Evolutionary conservation across 2,888 invertebrate genomes (phyloP), one percentile per base, ranked within the genome.

Genomic region (Tetrapedia diversipes): DNA sequence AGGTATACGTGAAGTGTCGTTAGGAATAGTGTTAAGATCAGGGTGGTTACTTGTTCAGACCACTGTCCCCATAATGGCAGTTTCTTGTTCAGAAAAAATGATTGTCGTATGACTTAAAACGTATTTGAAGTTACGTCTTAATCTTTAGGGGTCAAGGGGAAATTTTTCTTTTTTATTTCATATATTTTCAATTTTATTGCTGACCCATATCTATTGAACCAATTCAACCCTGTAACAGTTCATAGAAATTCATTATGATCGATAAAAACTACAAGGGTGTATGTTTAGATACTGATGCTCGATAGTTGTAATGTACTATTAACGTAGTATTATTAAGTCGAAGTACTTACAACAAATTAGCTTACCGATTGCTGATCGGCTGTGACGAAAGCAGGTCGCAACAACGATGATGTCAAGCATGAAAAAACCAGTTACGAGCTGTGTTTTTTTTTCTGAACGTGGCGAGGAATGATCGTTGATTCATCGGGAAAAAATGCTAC

Each of bases 261-360:
- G n/a, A n/a, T n/a, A n/a, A n/a, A n/a, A n/a, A n/a, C n/a, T n/a
- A n/a, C n/a, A n/a, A n/a, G n/a, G n/a, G n/a, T n/a, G n/a, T n/a
- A n/a, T n/a, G n/a, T n/a, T n/a, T n/a, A n/a, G n/a, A n/a, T n/a
- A n/a, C n/a, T 65, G 77, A 84, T 82, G 72, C 77, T 73, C 61
- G 53, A 75, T 69, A 74, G 70, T 79, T 77, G 57, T 70, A 61
- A 65, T 66, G n/a, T n/a, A n/a, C n/a, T n/a, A n/a, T n/a, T n/a
- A n/a, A 51, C 24, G 34, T 49, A n/a, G 22, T 37, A 53, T 63
- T 56, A 76, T 60, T 68, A 65, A 68, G 56, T 56, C 39, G 51
- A 60, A 56, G 53, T n/a, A n/a, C 65, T 80, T 65, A n/a, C n/a
- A 74, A 59, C 67, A 59, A 70, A 80, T 73, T 65, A 73, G 51